Conservation (phyloP, 1,140 invertebrate genomes). For the Heliconius nattereri region DNA sequence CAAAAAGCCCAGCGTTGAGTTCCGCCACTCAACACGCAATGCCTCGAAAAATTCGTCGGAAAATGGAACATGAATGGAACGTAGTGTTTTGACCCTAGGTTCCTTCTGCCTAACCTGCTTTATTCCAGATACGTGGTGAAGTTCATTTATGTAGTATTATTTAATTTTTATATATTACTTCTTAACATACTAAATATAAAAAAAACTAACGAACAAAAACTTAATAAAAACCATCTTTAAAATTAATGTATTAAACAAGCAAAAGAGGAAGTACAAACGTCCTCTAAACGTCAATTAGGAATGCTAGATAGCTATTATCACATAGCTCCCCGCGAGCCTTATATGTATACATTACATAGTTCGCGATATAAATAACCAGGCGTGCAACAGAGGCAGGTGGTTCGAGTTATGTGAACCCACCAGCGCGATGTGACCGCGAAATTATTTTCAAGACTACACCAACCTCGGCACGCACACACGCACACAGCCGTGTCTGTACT, state of each 20-base stretch:
- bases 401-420: slow-evolving; percentile 78
- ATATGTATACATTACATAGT: slow-evolving; percentile 69
- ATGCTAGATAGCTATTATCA: slow-evolving; percentile 60
- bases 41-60: no score
- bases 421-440: slow-evolving; percentile 77
- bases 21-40: no score
- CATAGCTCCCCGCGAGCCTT: slow-evolving; percentile 50
- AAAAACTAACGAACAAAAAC: no score
- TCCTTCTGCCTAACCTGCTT: no score
- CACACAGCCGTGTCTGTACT: slow-evolving; percentile 50
- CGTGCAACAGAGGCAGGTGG: slow-evolving; percentile 77
- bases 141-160: no score
- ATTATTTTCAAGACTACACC: slow-evolving; percentile 81
- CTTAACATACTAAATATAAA: no score
- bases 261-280: slow-evolving; percentile 48
- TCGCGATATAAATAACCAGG: slow-evolving; percentile 79
- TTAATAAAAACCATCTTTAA: background rate
- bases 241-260: background rate
- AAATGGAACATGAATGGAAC: no score
- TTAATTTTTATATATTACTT: no score
- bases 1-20: no score
- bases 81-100: no score
- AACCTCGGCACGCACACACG: slow-evolving; percentile 67
- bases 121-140: no score
- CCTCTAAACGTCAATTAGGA: slow-evolving; percentile 58